Evolutionary conservation across 2,888 invertebrate genomes (phyloP), one percentile per base, ranked within the genome.

Genomic region (Spilarctia lutea): DNA sequence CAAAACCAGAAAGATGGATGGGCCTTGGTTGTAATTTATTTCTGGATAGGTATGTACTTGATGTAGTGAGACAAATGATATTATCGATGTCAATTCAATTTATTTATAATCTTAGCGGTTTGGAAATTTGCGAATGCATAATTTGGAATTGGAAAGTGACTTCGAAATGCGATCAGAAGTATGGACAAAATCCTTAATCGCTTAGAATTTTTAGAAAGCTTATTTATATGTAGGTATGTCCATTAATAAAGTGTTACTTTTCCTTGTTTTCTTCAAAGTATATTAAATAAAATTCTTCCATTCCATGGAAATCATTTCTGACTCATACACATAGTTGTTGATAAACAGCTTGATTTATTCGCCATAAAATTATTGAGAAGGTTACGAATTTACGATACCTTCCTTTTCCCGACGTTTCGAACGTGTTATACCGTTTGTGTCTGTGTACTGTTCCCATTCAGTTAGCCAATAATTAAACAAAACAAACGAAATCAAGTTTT

Each of bases 1-100:
- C 89, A 89, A 89, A 90, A 89, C 89, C 89, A 90, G 89, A 88
- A 91, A 89, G 90, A 89, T 89, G 86, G 89, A 89, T 88, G 88
- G 83, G 84, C 86, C 86, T 89, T 87, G 86, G 88, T 89, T 88
- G 86, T 83, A 85, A 87, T 89, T 88, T 87, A 87, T 87, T 83
- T 86, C 79, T 78, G 81, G 74, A 81, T 78, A 82, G 81, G 74
- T 42, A 42, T 42, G 27, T 56, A 24, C 60, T 66, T 72, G 67
- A 67, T 56, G 48, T 48, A 63, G n/a, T 33, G 30, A 63, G 35
- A 45, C 33, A 60, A 27, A 27, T 56, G n/a, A 39, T 70, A 60
- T 27, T 60, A 20, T 60, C 35, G 4, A 18, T 39, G 39, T n/a
- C 56, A 60, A 70, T 60, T 70, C 24, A 16, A 39, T n/a, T 69